A percentile compares a stretch with the other conserved stretches of the same genome.
Conservation (phyloP, 2,888 invertebrate genomes). For the Baccha elongata region DNA sequence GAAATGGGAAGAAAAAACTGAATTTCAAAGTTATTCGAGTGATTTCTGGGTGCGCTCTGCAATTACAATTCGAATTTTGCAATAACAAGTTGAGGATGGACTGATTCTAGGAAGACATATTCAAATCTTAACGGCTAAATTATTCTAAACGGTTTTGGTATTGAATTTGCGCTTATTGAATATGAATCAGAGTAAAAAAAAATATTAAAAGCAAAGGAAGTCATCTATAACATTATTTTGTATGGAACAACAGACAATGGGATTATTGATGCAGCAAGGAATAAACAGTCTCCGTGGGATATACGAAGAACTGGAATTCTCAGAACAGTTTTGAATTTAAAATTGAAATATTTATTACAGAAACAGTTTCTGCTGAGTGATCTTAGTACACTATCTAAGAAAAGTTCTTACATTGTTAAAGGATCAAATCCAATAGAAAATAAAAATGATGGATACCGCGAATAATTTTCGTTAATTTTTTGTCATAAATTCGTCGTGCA, state of each 20-base stretch:
- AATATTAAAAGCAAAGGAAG: constrained; percentile 43
- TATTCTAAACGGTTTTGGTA: constrained; percentile 51
- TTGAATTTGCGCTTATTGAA: constrained; percentile 55
- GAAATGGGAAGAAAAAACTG: neutral
- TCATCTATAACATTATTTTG: constrained; percentile 19
- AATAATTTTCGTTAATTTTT: no score
- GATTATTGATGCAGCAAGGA: constrained; percentile 25
- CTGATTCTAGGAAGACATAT: constrained; percentile 55
- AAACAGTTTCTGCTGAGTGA: neutral
- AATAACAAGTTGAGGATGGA: constrained; percentile 19
- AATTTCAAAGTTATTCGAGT: constrained; percentile 56
- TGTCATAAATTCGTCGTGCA: no score
- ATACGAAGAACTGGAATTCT: constrained; percentile 5
- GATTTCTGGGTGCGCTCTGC: constrained; percentile 61
- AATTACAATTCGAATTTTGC: constrained; percentile 35
- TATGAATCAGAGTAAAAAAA: constrained; percentile 44
- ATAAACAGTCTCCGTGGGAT: constrained; percentile 28
- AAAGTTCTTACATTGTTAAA: no score
- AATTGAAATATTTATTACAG: constrained; percentile 29
- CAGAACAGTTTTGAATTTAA: constrained; percentile 14
- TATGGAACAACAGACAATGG: constrained; percentile 17
- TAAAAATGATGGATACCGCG: neutral
- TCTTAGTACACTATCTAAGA: no score
- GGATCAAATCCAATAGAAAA: no score
- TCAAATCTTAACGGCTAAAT: constrained; percentile 68